Evolutionary conservation across 2,113 vertebrate species (phyloP), one percentile per base, ranked within the genome.

Genomic region (Cololabis saira): DNA sequence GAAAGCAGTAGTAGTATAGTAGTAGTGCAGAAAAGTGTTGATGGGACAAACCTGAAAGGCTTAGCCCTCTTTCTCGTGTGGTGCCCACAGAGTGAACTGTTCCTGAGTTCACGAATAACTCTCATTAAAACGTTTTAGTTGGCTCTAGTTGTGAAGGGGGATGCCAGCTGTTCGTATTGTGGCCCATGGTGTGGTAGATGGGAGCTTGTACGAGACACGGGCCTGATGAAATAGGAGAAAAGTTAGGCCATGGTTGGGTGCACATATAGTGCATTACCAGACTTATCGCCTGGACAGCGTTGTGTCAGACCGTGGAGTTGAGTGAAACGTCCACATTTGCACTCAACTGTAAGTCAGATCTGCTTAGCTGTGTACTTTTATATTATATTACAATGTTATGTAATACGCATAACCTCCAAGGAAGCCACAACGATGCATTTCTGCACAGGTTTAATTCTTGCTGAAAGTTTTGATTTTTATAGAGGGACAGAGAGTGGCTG

Each of bases 71-170:
- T 40, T 22, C 3, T 24, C 3, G 55, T 54, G 24, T 55, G n/a
- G 48, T 42, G 1, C 7, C 47, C 17, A 33, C 17, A 24, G 15
- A 67, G 33, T 54, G 10, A 49, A 24, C 27, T 41, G 27, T 58
- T 68, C 64, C 50, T 18, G 18, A 52, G 30, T 55, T 54, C 69
- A 72, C 54, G 65, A 65, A 54, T 44, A 63, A 40, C 51, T 68
- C 41, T 62, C 44, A 80, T 80, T 55, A 52, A 57, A 69, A 57
- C 12, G 54, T 45, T 19, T 7, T 37, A 33, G 17, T 64, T 59
- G 53, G 53, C 55, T 63, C 4, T 55, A 53, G 53, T 57, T 56
- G 7, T 54, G 64, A 48, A 48, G 33, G 22, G 55, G 33, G 57
- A 47, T 49, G 9, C 13, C 21, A 9, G 37, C 13, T 61, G 75